Percentiles rank a stretch among this genome's conserved stretches.
phyloP scores from a whole-genome alignment of 2,888 invertebrate species.

The Prosopocoilus inquinatus region DNA sequence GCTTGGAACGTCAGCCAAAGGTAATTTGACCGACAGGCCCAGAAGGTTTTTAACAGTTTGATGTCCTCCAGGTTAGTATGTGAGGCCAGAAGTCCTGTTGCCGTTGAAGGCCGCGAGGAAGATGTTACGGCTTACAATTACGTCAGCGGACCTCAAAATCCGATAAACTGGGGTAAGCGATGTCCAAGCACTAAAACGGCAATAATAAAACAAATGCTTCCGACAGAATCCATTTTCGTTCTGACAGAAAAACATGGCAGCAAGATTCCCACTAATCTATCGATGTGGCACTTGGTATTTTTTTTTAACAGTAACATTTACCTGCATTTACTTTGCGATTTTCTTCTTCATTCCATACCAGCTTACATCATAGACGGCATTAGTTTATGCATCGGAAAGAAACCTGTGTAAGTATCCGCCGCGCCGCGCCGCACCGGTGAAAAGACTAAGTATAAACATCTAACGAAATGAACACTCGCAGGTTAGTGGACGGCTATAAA shows the following conservation, averaged over 20 bases:
- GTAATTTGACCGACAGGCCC: not conserved
- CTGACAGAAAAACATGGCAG: constrained; percentile 41
- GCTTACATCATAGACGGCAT: constrained; percentile 43
- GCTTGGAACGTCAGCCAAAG: constrained; percentile 61
- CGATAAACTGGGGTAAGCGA: constrained; percentile 72
- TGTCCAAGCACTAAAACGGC: no score
- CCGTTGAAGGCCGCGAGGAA: no score
- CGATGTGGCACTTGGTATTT: constrained; percentile 65
- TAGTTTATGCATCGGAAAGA: constrained; percentile 54
- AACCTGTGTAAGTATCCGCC: constrained; percentile 57
- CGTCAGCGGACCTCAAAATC: constrained; percentile 79
- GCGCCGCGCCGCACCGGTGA: no score
- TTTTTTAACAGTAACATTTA: constrained; percentile 59
- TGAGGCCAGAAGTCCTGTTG: no score
- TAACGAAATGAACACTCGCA: constrained; percentile 39
- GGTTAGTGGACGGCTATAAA: constrained; percentile 72
- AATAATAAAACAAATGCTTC: not conserved
- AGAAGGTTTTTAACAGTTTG: no score
- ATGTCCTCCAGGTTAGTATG: no score
- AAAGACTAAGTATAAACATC: no score
- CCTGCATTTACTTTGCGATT: constrained; percentile 56
- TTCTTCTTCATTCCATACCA: constrained; percentile 62
- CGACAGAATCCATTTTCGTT: constrained; percentile 3
- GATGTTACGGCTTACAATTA: no score
- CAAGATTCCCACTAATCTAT: constrained; percentile 56